Conservation (phyloP, 2,113 vertebrate species). For the Vulpes lagopus region DNA sequence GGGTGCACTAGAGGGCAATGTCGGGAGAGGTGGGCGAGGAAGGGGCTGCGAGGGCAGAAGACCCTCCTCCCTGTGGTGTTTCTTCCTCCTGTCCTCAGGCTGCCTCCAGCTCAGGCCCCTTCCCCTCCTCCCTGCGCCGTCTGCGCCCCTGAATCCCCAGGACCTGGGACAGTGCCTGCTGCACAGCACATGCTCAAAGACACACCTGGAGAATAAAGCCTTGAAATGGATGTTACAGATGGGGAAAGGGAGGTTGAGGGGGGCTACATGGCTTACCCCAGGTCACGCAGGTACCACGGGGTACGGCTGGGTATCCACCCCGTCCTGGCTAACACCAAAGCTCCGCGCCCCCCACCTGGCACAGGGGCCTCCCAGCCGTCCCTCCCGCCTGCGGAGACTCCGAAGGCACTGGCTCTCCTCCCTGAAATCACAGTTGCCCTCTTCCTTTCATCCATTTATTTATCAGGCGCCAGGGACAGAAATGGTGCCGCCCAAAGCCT, state of each 20-base stretch:
- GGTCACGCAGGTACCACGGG: neutral
- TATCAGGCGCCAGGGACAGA: neutral
- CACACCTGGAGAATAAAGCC: no score
- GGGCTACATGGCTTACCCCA: neutral
- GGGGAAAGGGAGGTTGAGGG: neutral
- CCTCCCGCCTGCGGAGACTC: no score
- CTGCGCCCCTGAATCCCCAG: neutral
- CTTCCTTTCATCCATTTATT: neutral
- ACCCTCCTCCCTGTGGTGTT: neutral
- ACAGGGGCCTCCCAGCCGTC: no score
- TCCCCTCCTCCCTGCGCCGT: accelerated
- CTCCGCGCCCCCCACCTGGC: accelerated
- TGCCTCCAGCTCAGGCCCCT: neutral
- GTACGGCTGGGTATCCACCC: neutral
- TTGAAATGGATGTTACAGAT: accelerated
- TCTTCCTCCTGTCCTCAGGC: neutral
- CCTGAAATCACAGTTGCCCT: neutral
- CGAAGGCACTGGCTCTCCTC: neutral
- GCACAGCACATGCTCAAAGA: neutral
- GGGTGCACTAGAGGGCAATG: no score
- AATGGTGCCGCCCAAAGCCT: neutral
- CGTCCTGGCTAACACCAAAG: neutral
- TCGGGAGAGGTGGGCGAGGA: neutral
- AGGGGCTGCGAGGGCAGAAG: neutral
- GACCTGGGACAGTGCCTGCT: neutral